A percentile compares a stretch with the other conserved stretches of the same genome.
Conservation (phyloP, 1,140 invertebrate genomes). For the Belonocnema kinseyi region DNA sequence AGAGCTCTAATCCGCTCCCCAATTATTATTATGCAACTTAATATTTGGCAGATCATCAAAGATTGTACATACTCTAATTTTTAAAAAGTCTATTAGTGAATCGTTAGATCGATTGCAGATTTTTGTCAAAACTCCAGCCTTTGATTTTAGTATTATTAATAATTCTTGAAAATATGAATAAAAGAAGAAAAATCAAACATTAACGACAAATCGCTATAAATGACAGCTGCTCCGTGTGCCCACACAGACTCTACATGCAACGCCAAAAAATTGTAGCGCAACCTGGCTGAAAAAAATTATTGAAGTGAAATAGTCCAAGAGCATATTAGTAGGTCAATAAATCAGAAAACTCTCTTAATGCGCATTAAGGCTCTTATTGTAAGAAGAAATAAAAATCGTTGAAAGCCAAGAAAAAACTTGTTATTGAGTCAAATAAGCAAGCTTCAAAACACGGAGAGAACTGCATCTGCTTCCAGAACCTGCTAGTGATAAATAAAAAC, state of each 20-base stretch:
- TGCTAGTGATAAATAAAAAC: conserved; percentile 65
- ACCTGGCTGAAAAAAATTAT: conserved; percentile 74
- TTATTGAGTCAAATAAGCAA: conserved; percentile 69
- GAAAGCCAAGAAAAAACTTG: conserved; percentile 59
- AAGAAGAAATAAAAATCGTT: conserved; percentile 39
- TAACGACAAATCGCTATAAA: conserved; percentile 51
- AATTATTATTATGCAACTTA: too few species aligned
- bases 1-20: too few species aligned
- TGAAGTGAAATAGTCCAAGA: conserved; percentile 59
- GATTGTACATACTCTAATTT: not conserved
- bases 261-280: conserved; percentile 73
- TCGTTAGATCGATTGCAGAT: conserved; percentile 1
- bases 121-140: conserved; percentile 18
- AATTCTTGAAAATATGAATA: conserved; percentile 16
- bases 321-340: conserved; percentile 56
- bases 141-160: conserved; percentile 31
- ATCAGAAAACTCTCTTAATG: conserved; percentile 38
- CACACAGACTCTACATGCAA: conserved; percentile 74
- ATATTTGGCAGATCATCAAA: not conserved
- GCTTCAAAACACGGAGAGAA: conserved; percentile 65
- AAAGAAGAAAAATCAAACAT: conserved; percentile 45
- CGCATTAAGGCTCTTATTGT: conserved; percentile 29
- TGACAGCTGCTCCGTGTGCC: conserved; percentile 74
- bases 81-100: conserved; percentile 1
- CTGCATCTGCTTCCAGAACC: conserved; percentile 71